Base-by-base conservation (phyloP, 2,888 invertebrate species). In the Oscheius sp. region DNA sequence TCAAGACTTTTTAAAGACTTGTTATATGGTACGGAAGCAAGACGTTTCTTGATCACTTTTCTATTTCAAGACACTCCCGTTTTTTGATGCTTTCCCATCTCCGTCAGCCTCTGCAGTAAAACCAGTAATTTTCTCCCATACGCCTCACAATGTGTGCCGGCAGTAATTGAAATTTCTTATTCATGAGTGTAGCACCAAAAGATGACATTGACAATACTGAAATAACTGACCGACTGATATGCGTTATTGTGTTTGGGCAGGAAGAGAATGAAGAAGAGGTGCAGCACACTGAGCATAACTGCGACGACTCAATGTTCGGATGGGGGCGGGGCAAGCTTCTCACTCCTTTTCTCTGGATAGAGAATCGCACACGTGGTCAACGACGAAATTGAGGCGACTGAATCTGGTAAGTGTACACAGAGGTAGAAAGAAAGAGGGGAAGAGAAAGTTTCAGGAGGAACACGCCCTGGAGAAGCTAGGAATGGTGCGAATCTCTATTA, bases 311-410 rank as follows among this genome's bases (percentile, higher is more conserved):
- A 21, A 29, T 53, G 32, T 63, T 32, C n/a, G 37, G 11, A 11
- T 35, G 62, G 48, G 47, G 21, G 63, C 48, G 63, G 63, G 37
- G 60, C 35, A 21, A 21, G 21, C 21, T 21, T 35, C 60, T 33
- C 42, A 29, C 4, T 42, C 7, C 7, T 42, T 3, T 42, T 3
- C 7, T 42, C 4, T 5, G 42, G 42, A 42, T 3, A 63, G 50
- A 63, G 81, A 81, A 80, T 81, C 81, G 81, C 81, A 81, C 81
- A 81, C 80, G 80, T 81, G 80, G 80, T 81, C 79, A 79, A 73
- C 78, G n/a, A n/a, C n/a, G 78, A 76, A 78, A 76, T 77, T 72
- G 76, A 73, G 65, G 73, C 72, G 72, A 55, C 55, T 9, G 9
- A 55, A 1, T 29, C 55, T 53, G 53, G 2, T n/a, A 13, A 11